Conservation (phyloP, 2,797 vertebrate genomes). For the Philypnodon macrostomus region DNA sequence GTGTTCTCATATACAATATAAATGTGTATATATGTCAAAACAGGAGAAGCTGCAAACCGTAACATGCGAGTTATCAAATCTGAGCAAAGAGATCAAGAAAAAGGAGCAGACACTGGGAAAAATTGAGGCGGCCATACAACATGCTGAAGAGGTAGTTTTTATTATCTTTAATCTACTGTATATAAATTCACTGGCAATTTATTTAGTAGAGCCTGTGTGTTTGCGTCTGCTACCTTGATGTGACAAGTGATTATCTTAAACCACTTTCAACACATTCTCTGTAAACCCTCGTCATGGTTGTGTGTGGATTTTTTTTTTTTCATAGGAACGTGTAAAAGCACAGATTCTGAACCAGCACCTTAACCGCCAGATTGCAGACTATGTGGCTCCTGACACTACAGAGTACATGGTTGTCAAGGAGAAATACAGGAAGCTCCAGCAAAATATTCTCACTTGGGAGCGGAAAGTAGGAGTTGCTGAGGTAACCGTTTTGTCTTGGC, state of each 20-base stretch:
- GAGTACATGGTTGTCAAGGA: slow-evolving; percentile 55
- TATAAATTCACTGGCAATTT: too few species aligned
- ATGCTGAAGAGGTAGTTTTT: slow-evolving; percentile 35
- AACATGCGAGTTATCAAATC: slow-evolving; percentile 30
- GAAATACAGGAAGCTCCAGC: slow-evolving; percentile 51
- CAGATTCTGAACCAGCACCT: slow-evolving; percentile 44
- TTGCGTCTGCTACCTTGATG: too few species aligned
- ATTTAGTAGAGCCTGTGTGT: too few species aligned
- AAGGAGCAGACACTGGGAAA: slow-evolving; percentile 34
- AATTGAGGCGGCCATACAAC: slow-evolving; percentile 25
- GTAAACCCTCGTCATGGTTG: too few species aligned
- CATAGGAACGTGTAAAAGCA: slow-evolving; percentile 42
- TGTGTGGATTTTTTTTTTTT: too few species aligned
- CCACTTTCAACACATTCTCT: too few species aligned
- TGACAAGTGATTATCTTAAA: too few species aligned
- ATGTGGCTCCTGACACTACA: slow-evolving; percentile 36
- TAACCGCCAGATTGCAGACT: slow-evolving; percentile 38
- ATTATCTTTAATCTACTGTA: too few species aligned
- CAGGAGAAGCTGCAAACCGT: slow-evolving; percentile 55
- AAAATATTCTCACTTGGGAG: slow-evolving; percentile 47
- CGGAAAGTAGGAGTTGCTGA: slow-evolving; percentile 54
- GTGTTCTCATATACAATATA: not conserved
- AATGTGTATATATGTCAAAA: not conserved
- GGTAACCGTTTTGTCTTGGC: slow-evolving; percentile 39
- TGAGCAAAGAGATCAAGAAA: slow-evolving; percentile 47